Percentiles rank a stretch among this genome's conserved stretches.
Conservation (phyloP, 2,888 invertebrate species). For the Julus scanicus region DNA sequence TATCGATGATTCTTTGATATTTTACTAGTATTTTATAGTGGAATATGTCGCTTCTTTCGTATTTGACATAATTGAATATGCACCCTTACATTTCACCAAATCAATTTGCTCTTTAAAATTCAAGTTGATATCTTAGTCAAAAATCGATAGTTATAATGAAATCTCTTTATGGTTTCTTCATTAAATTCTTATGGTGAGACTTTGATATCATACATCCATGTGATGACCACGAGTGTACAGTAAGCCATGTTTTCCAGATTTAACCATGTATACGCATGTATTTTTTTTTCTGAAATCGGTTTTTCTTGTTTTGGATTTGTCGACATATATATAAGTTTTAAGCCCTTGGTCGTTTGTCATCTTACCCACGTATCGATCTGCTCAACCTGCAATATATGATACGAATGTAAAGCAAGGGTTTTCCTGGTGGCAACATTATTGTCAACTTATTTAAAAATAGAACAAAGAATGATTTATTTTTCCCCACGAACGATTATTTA, state of each 20-base stretch:
- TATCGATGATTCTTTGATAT: too few relatives aligned
- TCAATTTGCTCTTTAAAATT: too few relatives aligned
- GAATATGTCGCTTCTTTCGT: too few relatives aligned
- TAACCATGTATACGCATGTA: not conserved
- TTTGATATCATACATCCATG: not conserved
- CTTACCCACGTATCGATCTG: not conserved
- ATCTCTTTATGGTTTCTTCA: not conserved
- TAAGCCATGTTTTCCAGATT: not conserved
- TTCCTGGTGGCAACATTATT: too few relatives aligned
- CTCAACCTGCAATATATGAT: too few relatives aligned
- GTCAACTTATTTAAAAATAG: too few relatives aligned
- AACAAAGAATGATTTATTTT: too few relatives aligned
- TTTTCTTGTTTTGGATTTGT: not conserved
- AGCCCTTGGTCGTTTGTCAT: not conserved
- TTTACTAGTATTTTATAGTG: too few relatives aligned
- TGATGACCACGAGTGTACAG: not conserved
- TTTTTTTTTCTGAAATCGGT: not conserved
- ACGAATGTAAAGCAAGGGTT: too few relatives aligned
- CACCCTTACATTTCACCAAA: too few relatives aligned
- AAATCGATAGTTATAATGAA: not conserved
- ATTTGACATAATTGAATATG: too few relatives aligned
- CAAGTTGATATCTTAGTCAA: not conserved
- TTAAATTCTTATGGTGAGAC: not conserved
- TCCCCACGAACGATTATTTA: too few relatives aligned
- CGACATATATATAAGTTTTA: not conserved